phyloP scores from a whole-genome alignment of 1,140 invertebrate species.

The Manduca sexta region DNA sequence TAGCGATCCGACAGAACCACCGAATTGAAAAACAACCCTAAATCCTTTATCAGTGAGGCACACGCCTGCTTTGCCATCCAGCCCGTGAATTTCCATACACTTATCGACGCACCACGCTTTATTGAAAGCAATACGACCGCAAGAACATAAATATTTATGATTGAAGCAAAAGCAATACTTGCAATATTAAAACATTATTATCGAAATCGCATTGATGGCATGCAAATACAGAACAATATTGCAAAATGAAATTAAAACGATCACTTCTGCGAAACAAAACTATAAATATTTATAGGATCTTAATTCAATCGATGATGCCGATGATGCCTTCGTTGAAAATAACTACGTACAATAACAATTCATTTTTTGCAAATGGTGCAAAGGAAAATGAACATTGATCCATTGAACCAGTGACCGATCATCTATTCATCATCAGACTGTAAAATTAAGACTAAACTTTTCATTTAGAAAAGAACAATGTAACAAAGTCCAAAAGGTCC shows the following conservation, averaged over 20 bases:
- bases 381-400: no score
- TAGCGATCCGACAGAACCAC: slow-evolving; percentile 4
- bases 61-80: slow-evolving; percentile 31
- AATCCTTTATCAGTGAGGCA: slow-evolving; percentile 44
- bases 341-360: no score
- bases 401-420: no score
- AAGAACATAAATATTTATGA: slow-evolving; percentile 24
- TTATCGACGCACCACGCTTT: slow-evolving; percentile 25
- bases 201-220: neutral
- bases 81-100: slow-evolving; percentile 44
- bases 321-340: no score
- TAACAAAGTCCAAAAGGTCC: neutral
- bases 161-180: slow-evolving; percentile 8
- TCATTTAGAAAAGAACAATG: no score
- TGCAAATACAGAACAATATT: neutral
- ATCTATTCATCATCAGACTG: no score
- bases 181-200: slow-evolving; percentile 1
- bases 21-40: slow-evolving; percentile 42
- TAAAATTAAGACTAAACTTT: no score
- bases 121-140: slow-evolving; percentile 18
- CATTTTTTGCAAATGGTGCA: no score
- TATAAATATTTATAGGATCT: no score
- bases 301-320: no score
- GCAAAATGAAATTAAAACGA: neutral
- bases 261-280: neutral